Evolutionary conservation across 2,888 invertebrate genomes (phyloP).

Genomic region (Cyaniris semiargus): DNA sequence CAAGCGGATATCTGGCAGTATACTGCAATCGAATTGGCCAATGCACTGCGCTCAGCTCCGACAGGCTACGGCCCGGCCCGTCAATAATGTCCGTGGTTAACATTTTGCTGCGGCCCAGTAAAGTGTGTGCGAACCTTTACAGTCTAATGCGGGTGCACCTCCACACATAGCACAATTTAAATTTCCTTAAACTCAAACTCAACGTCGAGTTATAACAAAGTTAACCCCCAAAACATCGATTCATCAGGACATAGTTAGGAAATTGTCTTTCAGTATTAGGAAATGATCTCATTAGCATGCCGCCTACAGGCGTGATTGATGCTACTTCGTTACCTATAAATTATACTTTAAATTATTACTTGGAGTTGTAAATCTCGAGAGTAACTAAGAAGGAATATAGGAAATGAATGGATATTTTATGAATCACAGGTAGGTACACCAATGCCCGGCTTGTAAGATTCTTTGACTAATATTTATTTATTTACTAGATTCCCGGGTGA

Average conservation of each 20-base stretch:
- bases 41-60: not conserved
- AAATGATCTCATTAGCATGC: slow-evolving; percentile 72
- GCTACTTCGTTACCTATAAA: slow-evolving; percentile 47
- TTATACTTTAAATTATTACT: slow-evolving; percentile 28
- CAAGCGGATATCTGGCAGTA: too few relatives aligned
- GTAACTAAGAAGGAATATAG: not conserved
- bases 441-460: not conserved
- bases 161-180: not conserved
- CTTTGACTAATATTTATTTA: too few relatives aligned
- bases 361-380: not conserved
- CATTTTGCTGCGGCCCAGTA: too few relatives aligned
- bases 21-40: too few relatives aligned
- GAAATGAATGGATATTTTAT: not conserved
- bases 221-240: slow-evolving; percentile 42
- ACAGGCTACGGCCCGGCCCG: not conserved
- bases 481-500: too few relatives aligned
- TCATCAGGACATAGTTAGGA: slow-evolving; percentile 55
- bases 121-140: not conserved
- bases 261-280: slow-evolving; percentile 65
- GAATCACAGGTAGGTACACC: not conserved
- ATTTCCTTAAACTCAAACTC: not conserved
- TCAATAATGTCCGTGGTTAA: too few relatives aligned
- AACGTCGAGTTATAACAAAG: not conserved
- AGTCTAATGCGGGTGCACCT: not conserved
- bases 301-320: slow-evolving; percentile 62